Base-by-base conservation (phyloP, 2,113 vertebrate genomes). In the Oryzias curvinotus region DNA sequence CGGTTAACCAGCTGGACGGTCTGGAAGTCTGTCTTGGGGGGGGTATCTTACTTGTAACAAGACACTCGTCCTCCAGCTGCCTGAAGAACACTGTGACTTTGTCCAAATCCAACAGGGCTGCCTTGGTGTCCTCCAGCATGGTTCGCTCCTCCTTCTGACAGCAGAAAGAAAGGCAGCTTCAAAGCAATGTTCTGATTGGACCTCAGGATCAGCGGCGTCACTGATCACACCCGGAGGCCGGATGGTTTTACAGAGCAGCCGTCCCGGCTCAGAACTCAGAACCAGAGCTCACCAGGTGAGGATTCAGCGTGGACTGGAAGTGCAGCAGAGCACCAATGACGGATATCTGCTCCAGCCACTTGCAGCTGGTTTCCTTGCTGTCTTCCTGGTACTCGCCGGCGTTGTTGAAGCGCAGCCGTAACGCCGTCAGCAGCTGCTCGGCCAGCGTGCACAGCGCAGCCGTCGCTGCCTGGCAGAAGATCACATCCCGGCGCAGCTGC, bases 341-440 rank as follows among this genome's bases (percentile, higher is more conserved):
- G 0, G 95, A 92, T 62, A 96, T 94, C 82, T 99, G 97, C 82
- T 99, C 97, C 81, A 99, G 89, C 97, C 97, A 99, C 82, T 98
- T 98, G 80, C 92, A 94, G 90, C 97, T 99, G 87, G 95, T 96
- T 0, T 99, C 97, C 36, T 95, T 94, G 91, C 96, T 90, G 82
- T 94, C 96, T 57, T 98, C 96, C 63, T 98, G 96, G 0, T 98
- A 98, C 55, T 99, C 97, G 55, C 96, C 96, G 0, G 94, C 95
- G 72, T 98, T 98, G 90, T 98, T 99, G 88, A 95, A 98, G 21
- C 95, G 92, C 30, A 90, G 92, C 73, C 93, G 93, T 51, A 99
- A 90, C 1, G 97, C 97, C 0, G 92, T 94, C 83, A 96, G 70
- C 36, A 99, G 79, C 91, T 99, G 97, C 87, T 98, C 97, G 0